These are phyloP conservation scores for Heliconius erato DNA, from an alignment of 2,888 invertebrate species.

Conservation along the genomic window DNA sequence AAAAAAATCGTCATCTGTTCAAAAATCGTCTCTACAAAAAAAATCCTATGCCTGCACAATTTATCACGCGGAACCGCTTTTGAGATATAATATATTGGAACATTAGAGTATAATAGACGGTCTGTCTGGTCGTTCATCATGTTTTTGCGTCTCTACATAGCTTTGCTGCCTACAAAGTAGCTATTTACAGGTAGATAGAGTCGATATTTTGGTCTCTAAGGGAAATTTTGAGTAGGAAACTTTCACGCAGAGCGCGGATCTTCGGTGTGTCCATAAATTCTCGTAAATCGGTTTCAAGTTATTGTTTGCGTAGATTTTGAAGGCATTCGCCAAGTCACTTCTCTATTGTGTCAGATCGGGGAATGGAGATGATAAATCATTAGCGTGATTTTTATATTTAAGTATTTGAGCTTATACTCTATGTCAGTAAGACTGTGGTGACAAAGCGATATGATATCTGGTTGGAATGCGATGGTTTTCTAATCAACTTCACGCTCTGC, in stretches of 20 bases:
- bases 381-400: constrained; percentile 39
- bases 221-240: constrained; percentile 38
- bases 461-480: too few species aligned
- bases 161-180: constrained; percentile 33
- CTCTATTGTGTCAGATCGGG: constrained; percentile 53
- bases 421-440: too few species aligned
- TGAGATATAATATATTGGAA: constrained; percentile 81
- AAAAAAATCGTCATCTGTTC: constrained; percentile 67
- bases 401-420: constrained; percentile 35
- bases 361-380: constrained; percentile 51
- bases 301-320: constrained; percentile 64
- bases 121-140: constrained; percentile 77
- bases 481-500: too few species aligned
- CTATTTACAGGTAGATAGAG: constrained; percentile 20
- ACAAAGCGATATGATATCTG: too few species aligned
- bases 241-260: constrained; percentile 58
- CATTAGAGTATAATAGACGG: constrained; percentile 82
- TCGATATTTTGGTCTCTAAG: neutral
- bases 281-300: constrained; percentile 65
- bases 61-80: constrained; percentile 76
- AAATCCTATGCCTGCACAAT: constrained; percentile 67
- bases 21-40: constrained; percentile 58
- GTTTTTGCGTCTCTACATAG: constrained; percentile 63
- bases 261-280: constrained; percentile 68
- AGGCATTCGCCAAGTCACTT: constrained; percentile 62